Conservation (phyloP, 2,888 invertebrate species). For the Lottia gigantea region DNA sequence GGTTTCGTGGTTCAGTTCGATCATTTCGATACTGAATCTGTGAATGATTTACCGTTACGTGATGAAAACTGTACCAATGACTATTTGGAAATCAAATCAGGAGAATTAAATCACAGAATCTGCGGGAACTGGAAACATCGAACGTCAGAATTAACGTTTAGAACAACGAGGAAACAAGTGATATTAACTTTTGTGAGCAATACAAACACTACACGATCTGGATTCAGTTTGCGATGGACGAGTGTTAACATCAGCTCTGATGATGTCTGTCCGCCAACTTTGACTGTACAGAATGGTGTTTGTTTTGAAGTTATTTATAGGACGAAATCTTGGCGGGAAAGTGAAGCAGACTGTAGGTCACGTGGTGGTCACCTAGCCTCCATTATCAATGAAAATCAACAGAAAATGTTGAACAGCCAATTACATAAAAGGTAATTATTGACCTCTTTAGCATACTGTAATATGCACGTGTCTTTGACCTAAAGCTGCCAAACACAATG, state of each 20-base stretch:
- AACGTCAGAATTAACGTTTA: slow-evolving; percentile 38
- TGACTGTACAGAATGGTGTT: slow-evolving; percentile 27
- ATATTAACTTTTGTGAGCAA: slow-evolving; percentile 40
- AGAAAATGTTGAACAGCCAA: slow-evolving; percentile 28
- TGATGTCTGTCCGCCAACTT: slow-evolving; percentile 25
- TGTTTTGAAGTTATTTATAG: slow-evolving; percentile 35
- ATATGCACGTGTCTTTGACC: too few species aligned
- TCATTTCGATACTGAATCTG: slow-evolving; percentile 41
- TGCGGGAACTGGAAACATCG: slow-evolving; percentile 47
- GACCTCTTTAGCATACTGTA: not conserved
- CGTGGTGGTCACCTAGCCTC: slow-evolving; percentile 39
- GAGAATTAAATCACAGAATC: slow-evolving; percentile 23
- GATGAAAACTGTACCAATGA: slow-evolving; percentile 39
- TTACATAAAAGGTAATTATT: slow-evolving; percentile 32
- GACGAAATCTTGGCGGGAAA: slow-evolving; percentile 36
- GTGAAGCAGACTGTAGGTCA: slow-evolving; percentile 35
- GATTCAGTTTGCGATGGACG: slow-evolving; percentile 41
- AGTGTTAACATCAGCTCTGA: slow-evolving; percentile 18
- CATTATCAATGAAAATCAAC: slow-evolving; percentile 30
- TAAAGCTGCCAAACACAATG: too few species aligned
- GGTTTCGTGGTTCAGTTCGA: slow-evolving; percentile 39
- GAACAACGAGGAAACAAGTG: slow-evolving; percentile 28
- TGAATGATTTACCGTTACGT: slow-evolving; percentile 22
- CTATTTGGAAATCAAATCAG: slow-evolving; percentile 41
- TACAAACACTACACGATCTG: slow-evolving; percentile 27